phyloP scores from a whole-genome alignment of 2,113 vertebrate species.

The Spermophilus dauricus region DNA sequence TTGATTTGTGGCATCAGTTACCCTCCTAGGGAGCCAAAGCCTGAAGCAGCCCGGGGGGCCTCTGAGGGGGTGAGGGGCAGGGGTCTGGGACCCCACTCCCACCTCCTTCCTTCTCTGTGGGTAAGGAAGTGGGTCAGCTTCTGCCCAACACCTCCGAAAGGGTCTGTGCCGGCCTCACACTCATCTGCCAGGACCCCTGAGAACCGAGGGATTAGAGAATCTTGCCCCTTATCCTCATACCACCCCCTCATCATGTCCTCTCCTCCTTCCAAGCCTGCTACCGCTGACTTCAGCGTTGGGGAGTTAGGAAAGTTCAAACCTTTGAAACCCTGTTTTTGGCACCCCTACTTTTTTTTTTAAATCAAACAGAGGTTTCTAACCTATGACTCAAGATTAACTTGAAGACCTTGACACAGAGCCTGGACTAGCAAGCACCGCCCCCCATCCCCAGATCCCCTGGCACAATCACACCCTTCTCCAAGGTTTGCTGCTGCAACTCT shows the following conservation, averaged over 20 bases:
- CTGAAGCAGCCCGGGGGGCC: slow-evolving; percentile 30
- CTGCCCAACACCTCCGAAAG: background rate
- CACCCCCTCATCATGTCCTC: background rate
- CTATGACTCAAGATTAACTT: background rate
- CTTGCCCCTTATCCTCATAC: background rate
- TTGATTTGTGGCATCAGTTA: slow-evolving; percentile 71
- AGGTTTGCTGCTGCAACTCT: background rate
- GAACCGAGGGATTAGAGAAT: background rate
- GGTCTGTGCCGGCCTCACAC: background rate
- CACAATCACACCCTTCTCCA: background rate
- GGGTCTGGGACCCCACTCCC: slow-evolving; percentile 33
- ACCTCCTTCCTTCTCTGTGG: background rate
- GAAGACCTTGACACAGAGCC: background rate
- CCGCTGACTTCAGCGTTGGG: background rate
- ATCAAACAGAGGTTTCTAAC: background rate
- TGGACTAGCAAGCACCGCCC: background rate
- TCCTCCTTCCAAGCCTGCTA: background rate
- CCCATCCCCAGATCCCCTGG: background rate
- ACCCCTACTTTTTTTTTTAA: background rate
- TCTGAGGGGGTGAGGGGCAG: background rate
- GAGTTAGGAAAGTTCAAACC: background rate
- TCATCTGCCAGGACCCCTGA: background rate
- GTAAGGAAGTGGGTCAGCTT: background rate
- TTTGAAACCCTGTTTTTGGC: slow-evolving; percentile 1
- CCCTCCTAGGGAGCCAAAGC: slow-evolving; percentile 31